phyloP scores from a whole-genome alignment of 2,113 vertebrate genomes.

The Cervus canadensis region DNA sequence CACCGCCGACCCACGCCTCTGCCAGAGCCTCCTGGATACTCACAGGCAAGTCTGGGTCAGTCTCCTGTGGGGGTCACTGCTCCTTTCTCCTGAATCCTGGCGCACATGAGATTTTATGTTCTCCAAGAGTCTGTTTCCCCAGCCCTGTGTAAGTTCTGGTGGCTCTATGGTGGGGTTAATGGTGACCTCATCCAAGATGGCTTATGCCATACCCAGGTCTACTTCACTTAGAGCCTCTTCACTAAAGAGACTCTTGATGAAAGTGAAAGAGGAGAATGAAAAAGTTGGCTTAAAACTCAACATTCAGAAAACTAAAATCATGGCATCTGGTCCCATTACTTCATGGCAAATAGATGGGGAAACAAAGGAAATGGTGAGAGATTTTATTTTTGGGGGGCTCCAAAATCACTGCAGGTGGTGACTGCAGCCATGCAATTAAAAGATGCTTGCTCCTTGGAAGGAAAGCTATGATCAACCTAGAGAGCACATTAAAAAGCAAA shows the following conservation, averaged over 20 bases:
- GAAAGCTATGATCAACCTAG: background rate
- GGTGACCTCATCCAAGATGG: background rate
- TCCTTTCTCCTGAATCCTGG: background rate
- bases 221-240: background rate
- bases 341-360: background rate
- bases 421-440: background rate
- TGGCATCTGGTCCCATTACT: background rate
- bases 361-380: background rate
- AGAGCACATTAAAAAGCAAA: background rate
- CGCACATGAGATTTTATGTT: accelerated
- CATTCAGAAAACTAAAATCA: background rate
- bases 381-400: background rate
- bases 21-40: background rate
- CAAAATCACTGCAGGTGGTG: background rate
- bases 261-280: background rate
- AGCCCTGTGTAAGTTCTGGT: background rate
- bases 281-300: background rate
- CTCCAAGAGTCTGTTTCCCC: background rate
- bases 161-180: background rate
- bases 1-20: background rate
- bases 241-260: background rate
- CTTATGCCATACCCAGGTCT: background rate
- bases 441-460: background rate
- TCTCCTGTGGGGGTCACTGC: background rate
- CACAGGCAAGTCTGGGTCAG: background rate